phyloP scores from a whole-genome alignment of 1,140 invertebrate species.

The Drosophila ananassae region DNA sequence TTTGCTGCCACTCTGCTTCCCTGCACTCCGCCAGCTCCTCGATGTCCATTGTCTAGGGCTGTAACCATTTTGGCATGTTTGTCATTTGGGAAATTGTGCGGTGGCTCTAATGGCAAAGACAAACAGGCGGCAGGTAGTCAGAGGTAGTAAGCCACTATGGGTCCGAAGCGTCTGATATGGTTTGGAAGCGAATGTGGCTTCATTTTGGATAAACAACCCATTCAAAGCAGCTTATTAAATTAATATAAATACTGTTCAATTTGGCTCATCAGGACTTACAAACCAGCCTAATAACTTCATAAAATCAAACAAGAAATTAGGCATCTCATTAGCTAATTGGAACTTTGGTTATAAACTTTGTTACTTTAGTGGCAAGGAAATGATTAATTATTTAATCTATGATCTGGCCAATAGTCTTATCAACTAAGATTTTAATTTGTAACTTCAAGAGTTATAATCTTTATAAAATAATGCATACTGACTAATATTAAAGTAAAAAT shows the following conservation, averaged over 20 bases:
- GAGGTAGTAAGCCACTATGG: slow-evolving; percentile 28
- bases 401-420: no score
- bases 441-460: no score
- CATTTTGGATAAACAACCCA: neutral
- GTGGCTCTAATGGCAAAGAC: slow-evolving; percentile 71
- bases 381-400: no score
- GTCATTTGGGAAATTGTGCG: slow-evolving; percentile 81
- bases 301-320: neutral
- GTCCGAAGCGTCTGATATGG: slow-evolving; percentile 15
- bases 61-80: slow-evolving; percentile 79
- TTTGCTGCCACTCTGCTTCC: neutral
- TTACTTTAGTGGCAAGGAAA: no score
- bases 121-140: slow-evolving; percentile 70
- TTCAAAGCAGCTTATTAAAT: neutral
- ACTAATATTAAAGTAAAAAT: neutral
- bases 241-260: neutral
- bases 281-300: neutral
- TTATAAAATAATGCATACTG: no score
- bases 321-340: neutral
- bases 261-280: neutral
- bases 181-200: neutral
- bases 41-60: slow-evolving; percentile 70
- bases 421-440: no score
- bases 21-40: slow-evolving; percentile 30
- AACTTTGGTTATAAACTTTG: neutral